Percentiles rank a stretch among this genome's conserved stretches.
These are phyloP conservation scores for Muscidifurax raptorellus DNA, from an alignment of 1,140 invertebrate species.

Conservation along the genomic window DNA sequence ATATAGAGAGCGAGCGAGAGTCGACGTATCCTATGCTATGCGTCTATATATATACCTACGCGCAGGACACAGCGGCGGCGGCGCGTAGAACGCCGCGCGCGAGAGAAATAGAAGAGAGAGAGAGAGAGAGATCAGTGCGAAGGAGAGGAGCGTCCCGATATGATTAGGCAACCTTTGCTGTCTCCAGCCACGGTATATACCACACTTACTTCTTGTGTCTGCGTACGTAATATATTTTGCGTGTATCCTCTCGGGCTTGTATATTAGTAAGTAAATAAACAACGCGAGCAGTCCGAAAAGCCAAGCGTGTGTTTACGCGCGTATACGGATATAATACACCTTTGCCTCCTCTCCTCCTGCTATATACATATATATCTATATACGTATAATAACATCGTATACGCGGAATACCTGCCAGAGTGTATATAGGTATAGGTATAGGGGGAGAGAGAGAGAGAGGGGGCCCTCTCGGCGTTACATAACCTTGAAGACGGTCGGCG, in stretches of 20 bases:
- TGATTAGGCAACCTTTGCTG: constrained; percentile 51
- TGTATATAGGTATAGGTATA: not conserved
- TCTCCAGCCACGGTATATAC: constrained; percentile 42
- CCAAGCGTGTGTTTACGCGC: not conserved
- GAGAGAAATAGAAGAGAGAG: not conserved
- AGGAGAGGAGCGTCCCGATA: constrained; percentile 50
- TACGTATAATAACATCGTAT: not conserved
- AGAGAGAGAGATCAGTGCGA: constrained; percentile 32
- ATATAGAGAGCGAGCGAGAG: not conserved
- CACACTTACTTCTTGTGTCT: not conserved
- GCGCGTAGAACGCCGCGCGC: not conserved
- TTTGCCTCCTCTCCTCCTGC: not conserved
- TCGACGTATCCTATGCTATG: not conserved
- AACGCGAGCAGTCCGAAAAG: not conserved
- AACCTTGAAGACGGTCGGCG: constrained; percentile 51
- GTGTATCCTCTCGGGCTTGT: too few species aligned
- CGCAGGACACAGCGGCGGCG: not conserved
- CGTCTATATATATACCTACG: constrained; percentile 9
- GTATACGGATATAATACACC: not conserved
- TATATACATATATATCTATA: not conserved
- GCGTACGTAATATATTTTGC: not conserved
- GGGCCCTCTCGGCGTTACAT: constrained; percentile 47
- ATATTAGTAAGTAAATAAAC: constrained; percentile 26
- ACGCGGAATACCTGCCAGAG: not conserved
- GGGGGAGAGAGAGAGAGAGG: not conserved